phyloP scores from a whole-genome alignment of 2,888 invertebrate species.

The Diarsia rubi region DNA sequence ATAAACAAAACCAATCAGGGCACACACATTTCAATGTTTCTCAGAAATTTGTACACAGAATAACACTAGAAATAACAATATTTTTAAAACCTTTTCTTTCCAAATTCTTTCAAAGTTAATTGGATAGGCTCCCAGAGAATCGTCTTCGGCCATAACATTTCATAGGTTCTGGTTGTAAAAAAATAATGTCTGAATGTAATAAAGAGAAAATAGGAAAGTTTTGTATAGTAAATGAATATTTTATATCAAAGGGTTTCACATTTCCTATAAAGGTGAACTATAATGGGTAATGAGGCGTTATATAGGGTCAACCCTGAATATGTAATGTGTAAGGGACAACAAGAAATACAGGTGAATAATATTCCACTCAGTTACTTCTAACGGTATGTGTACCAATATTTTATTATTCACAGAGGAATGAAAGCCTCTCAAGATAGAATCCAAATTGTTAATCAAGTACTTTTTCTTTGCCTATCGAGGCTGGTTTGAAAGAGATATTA shows the following conservation, averaged over 20 bases:
- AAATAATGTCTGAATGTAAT: slow-evolving; percentile 7
- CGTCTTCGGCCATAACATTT: slow-evolving; percentile 13
- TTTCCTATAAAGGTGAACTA: background rate
- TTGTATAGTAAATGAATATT: slow-evolving; percentile 10
- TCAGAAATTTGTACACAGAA: background rate
- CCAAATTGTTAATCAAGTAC: background rate
- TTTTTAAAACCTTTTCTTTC: background rate
- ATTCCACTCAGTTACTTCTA: slow-evolving; percentile 5
- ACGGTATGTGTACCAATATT: background rate
- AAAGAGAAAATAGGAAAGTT: background rate
- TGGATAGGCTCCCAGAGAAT: background rate
- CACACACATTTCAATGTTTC: background rate
- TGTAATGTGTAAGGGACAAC: slow-evolving; percentile 10
- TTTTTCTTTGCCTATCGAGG: background rate
- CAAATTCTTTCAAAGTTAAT: slow-evolving; percentile 31
- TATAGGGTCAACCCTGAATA: slow-evolving; percentile 46
- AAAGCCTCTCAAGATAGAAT: background rate
- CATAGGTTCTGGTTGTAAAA: slow-evolving; percentile 18
- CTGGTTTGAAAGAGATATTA: too few species aligned
- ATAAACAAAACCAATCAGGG: background rate
- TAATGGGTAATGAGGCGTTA: slow-evolving; percentile 31
- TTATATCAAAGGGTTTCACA: slow-evolving; percentile 8
- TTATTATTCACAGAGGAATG: background rate
- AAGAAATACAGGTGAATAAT: slow-evolving; percentile 25
- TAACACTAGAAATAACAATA: background rate